These are phyloP conservation scores for Drusus annulatus DNA, from an alignment of 1,140 invertebrate genomes.

Conservation along the genomic window DNA sequence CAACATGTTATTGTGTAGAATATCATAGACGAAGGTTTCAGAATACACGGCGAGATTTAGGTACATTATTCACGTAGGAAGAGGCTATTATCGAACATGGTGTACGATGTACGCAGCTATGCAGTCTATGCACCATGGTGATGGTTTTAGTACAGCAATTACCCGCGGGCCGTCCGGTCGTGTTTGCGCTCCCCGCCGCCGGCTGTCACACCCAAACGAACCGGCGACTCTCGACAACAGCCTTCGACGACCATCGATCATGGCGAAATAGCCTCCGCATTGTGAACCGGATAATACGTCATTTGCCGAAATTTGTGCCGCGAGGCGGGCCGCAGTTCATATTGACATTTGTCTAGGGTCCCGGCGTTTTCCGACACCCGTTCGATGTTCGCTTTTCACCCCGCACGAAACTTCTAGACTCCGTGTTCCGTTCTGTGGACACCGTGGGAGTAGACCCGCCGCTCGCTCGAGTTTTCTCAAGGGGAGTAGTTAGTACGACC, in stretches of 20 bases:
- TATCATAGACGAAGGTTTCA: background rate
- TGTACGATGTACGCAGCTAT: background rate
- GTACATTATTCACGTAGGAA: background rate
- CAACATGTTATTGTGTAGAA: too few species aligned
- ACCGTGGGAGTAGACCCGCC: background rate
- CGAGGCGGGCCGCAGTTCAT: background rate
- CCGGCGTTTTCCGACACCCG: conserved; percentile 3
- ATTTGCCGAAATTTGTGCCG: background rate
- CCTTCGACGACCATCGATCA: too few species aligned
- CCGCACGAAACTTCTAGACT: conserved; percentile 20
- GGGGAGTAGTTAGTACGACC: background rate
- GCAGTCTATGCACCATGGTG: background rate
- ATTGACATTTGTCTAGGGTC: background rate
- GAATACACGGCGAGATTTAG: background rate
- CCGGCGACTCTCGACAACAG: too few species aligned
- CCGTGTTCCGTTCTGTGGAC: too few species aligned
- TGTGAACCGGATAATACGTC: too few species aligned
- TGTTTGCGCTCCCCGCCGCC: background rate
- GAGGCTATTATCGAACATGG: background rate
- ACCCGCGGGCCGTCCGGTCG: background rate
- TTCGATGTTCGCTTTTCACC: conserved; percentile 14
- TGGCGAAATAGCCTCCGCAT: too few species aligned
- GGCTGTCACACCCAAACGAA: too few species aligned
- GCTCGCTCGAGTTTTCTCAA: background rate
- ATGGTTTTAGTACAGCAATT: background rate